These are phyloP conservation scores for Aleiodes sp. DNA, from an alignment of 1,140 invertebrate species.

Conservation along the genomic window DNA sequence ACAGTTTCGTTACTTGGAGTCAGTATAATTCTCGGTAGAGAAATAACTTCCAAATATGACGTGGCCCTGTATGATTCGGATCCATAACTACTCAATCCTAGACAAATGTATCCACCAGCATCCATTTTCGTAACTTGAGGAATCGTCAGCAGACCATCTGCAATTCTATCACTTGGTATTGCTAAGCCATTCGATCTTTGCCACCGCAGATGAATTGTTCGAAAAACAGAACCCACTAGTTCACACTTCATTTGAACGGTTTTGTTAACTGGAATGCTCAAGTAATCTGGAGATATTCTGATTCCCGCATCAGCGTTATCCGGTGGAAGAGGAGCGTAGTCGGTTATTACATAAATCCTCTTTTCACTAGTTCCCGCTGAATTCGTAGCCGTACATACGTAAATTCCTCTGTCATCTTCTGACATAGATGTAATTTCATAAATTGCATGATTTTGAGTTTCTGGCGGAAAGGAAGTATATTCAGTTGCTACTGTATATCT, in stretches of 20 bases:
- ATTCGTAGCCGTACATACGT: constrained; percentile 76
- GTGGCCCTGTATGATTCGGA: constrained; percentile 62
- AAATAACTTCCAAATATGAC: constrained; percentile 68
- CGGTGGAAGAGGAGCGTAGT: constrained; percentile 25
- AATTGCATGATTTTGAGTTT: constrained; percentile 64
- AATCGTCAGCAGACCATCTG: constrained; percentile 73
- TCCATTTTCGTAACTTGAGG: constrained; percentile 71
- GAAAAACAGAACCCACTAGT: constrained; percentile 48
- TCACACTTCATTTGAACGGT: constrained; percentile 74
- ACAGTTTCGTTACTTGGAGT: constrained; percentile 78
- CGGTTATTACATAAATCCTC: constrained; percentile 73
- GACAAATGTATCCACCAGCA: constrained; percentile 83
- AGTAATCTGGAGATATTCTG: constrained; percentile 42
- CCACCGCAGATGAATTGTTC: constrained; percentile 69
- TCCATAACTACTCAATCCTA: constrained; percentile 66
- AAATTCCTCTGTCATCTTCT: constrained; percentile 73
- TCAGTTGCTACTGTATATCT: constrained; percentile 52
- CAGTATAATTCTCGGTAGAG: constrained; percentile 75
- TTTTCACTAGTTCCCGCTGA: constrained; percentile 72
- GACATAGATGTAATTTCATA: constrained; percentile 71
- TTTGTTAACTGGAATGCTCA: constrained; percentile 71
- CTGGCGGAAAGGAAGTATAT: constrained; percentile 39
- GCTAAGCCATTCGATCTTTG: constrained; percentile 69
- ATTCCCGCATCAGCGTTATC: constrained; percentile 30
- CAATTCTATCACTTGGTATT: constrained; percentile 71